Evolutionary conservation across 2,113 vertebrate species (phyloP).

Genomic region (Colaptes auratus): DNA sequence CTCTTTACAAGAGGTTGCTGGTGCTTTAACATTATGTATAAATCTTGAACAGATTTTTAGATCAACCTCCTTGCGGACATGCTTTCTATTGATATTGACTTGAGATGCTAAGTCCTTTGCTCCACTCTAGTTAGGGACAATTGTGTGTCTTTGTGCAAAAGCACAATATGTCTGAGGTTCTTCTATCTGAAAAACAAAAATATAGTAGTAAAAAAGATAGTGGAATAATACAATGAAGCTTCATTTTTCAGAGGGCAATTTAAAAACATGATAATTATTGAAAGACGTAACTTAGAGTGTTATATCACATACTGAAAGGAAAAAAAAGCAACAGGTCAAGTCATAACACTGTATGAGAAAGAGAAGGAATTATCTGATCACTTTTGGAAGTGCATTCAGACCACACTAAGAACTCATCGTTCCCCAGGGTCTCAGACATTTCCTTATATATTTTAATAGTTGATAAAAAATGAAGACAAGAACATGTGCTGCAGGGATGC

Average conservation of each 20-base stretch:
- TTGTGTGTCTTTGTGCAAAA: background rate
- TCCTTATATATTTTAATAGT: background rate
- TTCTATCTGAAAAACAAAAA: background rate
- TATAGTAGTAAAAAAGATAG: background rate
- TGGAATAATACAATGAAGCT: background rate
- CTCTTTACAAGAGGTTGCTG: no score
- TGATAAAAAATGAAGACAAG: slow-evolving; percentile 30
- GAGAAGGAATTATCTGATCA: background rate
- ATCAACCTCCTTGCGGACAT: no score
- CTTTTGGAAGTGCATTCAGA: background rate
- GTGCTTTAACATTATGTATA: no score
- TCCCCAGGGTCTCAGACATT: background rate
- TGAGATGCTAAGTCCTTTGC: background rate
- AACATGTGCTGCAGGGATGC: background rate
- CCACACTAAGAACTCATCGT: background rate
- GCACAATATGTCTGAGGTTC: background rate
- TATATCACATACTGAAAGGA: background rate
- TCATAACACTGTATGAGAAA: background rate
- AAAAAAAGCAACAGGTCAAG: background rate
- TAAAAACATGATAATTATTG: background rate
- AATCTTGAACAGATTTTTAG: no score
- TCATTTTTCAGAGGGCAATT: background rate
- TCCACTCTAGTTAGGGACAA: background rate
- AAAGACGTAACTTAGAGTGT: background rate
- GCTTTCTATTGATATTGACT: no score